Evolutionary conservation across 2,113 vertebrate species (phyloP), one percentile per base, ranked within the genome.

Genomic region (Sinocyclocheilus maitianheensis): DNA sequence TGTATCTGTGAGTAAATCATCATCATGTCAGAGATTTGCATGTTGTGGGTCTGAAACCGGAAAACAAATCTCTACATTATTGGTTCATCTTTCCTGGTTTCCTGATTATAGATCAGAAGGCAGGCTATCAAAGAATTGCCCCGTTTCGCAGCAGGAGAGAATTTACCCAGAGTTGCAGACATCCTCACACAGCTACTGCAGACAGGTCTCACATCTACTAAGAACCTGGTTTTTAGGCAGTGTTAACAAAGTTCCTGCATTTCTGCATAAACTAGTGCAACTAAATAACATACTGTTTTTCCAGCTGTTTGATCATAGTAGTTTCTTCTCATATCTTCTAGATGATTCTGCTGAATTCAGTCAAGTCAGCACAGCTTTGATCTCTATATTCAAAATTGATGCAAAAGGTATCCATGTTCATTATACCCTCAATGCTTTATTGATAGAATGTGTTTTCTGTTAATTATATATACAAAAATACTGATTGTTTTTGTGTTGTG

Each of bases 301-400:
- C 12, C 74, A 51, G n/a, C 24, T 34, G n/a, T 79, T 40, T 79
- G 77, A 63, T 46, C 22, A 2, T 14, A 9, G 9, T 40, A 3
- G 14, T 53, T 63, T 24, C 30, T 86, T 16, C 16, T 30, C 18
- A 2, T 80, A 20, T 85, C 40, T 83, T 83, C 2, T 88, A 99
- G 98, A 99, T 94, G 98, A 99, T 91, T 96, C 97, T 53, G 97
- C 98, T 78, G 98, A 99, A 91, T 99, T 99, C 93, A 99, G 97
- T 91, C 96, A 99, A 94, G 98, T 99, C 85, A 99, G 96, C 90
- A 96, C 94, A 65, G 95, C 98, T 22, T 94, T 99, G 63, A 91
- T 99, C 81, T 97, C 97, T 88, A 99, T 99, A 93, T 99, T 99
- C 95, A 99, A 99, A 94, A 96, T 98, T 89, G 98, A 99, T 89